Base-by-base conservation (phyloP, 2,113 vertebrate genomes). In the Mormyrus lacerda region DNA sequence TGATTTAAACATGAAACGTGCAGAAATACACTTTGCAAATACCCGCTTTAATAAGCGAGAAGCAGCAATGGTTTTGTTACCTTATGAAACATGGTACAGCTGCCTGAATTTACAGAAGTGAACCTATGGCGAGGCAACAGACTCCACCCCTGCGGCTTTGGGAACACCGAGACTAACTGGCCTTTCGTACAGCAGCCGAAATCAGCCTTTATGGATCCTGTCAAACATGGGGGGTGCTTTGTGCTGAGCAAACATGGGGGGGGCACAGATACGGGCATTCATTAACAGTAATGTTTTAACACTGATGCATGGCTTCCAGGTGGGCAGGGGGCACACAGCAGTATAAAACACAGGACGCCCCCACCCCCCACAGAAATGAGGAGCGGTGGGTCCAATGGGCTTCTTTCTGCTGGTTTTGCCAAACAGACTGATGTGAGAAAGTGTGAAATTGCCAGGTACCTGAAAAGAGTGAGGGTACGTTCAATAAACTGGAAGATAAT, bases 231-330 rank as follows among this genome's bases (percentile, higher is more conserved):
- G 90, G 91, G 91, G 93, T 94, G 94, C 95, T 95, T 95, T 94
- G 93, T 93, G 94, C 94, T 94, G 93, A 95, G 95, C 94, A 95
- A 94, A 93, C 92, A 92, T 84, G 88, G 92, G 91, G n/a, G 95
- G 95, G 95, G 95, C 95, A 96, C 95, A 96, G 95, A 96, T 96
- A 97, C 96, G n/a, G 61, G n/a, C 96, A 97, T 97, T 97, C 96
- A 97, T 97, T 97, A 97, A 96, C 96, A 96, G 96, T 96, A 97
- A 97, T 97, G 96, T 96, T 96, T 96, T 96, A 98, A 97, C 96
- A 93, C 94, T 97, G 97, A 98, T 96, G 96, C 96, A 97, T 97
- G 95, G 96, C 93, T 93, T 93, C 95, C 93, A 91, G 92, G 95
- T 88, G 91, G 95, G 94, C 91, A 95, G 95, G 93, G 95, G 88